These are phyloP conservation scores for Fregetta grallaria DNA, from an alignment of 2,113 vertebrate genomes.

Conservation along the genomic window DNA sequence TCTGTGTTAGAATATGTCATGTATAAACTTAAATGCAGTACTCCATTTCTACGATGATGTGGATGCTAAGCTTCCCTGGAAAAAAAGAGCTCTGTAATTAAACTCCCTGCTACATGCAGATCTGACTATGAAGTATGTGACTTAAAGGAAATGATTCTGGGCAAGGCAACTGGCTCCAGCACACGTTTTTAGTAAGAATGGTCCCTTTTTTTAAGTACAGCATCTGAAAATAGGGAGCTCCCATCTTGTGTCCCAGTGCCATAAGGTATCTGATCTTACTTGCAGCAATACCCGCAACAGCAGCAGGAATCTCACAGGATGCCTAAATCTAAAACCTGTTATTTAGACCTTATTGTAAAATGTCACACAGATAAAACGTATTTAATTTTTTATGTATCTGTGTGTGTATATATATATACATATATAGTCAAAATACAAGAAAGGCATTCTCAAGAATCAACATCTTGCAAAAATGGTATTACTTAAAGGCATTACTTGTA, in stretches of 20 bases:
- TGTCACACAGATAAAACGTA: accelerated
- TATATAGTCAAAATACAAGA: not conserved
- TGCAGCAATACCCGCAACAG: not conserved
- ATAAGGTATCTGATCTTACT: not conserved
- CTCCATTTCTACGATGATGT: not conserved
- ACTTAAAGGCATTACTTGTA: not conserved
- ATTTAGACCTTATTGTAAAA: not conserved
- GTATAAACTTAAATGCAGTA: not conserved
- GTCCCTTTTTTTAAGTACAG: not conserved
- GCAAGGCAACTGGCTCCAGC: not conserved
- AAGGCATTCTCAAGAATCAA: not conserved
- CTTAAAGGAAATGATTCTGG: not conserved
- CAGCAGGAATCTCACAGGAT: not conserved
- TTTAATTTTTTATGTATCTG: not conserved
- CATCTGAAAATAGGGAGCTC: not conserved
- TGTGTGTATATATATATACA: not conserved
- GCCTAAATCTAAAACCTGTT: not conserved
- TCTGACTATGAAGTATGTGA: not conserved
- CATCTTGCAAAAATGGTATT: not conserved
- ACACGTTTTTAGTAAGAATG: not conserved
- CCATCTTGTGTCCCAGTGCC: not conserved
- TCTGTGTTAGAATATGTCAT: not conserved
- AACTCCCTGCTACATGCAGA: not conserved
- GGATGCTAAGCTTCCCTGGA: not conserved
- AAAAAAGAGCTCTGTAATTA: not conserved